phyloP scores from a whole-genome alignment of 2,797 vertebrate species.

The Micromesistius poutassou region DNA sequence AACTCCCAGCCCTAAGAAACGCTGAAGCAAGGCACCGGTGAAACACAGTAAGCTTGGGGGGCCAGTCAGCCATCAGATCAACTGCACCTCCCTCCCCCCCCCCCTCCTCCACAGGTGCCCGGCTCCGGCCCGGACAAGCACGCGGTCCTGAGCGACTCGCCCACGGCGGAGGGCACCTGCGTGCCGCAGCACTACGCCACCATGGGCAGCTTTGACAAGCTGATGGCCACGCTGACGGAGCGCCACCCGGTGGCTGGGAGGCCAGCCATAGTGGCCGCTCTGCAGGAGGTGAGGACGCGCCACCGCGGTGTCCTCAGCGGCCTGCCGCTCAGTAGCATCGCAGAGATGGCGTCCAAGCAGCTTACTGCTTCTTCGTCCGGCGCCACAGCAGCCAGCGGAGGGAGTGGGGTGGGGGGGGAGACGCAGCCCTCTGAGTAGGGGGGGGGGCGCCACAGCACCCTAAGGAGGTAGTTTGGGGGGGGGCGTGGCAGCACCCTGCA shows the following conservation, averaged over 20 bases:
- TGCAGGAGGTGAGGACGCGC: constrained; percentile 53
- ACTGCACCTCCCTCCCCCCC: background rate
- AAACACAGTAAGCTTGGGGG: background rate
- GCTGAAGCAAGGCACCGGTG: background rate
- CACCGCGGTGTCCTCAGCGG: constrained; percentile 49
- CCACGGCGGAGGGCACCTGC: constrained; percentile 50
- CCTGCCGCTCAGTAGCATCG: constrained; percentile 57
- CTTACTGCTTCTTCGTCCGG: constrained; percentile 30
- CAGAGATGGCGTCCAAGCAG: constrained; percentile 65
- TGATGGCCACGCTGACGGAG: constrained; percentile 59
- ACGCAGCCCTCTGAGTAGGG: too few species aligned
- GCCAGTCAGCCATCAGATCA: background rate
- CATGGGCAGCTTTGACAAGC: constrained; percentile 59
- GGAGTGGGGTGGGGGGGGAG: too few species aligned
- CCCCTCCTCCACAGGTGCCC: background rate
- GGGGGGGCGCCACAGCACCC: too few species aligned
- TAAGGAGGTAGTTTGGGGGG: too few species aligned
- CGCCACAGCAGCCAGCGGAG: background rate
- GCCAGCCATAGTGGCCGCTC: constrained; percentile 52
- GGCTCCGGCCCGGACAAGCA: constrained; percentile 32
- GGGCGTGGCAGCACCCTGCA: too few species aligned
- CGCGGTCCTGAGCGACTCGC: constrained; percentile 38
- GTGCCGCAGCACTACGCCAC: constrained; percentile 58
- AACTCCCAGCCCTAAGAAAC: constrained; percentile 5
- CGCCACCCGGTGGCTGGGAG: constrained; percentile 48